Conservation (phyloP, 2,113 vertebrate genomes). For the Mormyrus lacerda region DNA sequence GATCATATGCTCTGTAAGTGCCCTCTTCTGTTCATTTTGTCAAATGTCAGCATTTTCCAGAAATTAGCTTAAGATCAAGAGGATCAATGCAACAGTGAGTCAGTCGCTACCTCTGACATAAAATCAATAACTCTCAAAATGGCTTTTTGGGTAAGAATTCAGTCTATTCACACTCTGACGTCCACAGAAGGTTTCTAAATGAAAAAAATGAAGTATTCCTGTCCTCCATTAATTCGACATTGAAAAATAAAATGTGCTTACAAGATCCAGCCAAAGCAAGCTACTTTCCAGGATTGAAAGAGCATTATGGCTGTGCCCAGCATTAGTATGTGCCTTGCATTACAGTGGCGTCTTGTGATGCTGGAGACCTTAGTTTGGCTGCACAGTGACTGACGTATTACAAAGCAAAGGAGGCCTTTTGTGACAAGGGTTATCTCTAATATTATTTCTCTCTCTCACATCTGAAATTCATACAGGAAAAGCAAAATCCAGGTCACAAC, state of each 20-base stretch:
- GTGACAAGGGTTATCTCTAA: not conserved
- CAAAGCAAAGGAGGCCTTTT: not conserved
- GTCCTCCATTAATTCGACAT: not conserved
- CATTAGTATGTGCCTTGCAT: not conserved
- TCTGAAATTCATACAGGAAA: not conserved
- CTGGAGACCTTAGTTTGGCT: not conserved
- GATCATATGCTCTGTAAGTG: slow-evolving; percentile 53
- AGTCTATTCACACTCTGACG: slow-evolving; percentile 2
- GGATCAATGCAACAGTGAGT: slow-evolving; percentile 45
- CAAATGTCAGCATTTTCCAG: slow-evolving; percentile 42
- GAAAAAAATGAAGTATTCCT: not conserved
- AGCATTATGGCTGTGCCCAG: not conserved
- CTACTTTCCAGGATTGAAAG: not conserved
- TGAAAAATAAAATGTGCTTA: not conserved
- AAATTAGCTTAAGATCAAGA: slow-evolving; percentile 53
- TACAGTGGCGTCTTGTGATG: not conserved
- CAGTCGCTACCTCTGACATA: slow-evolving; percentile 28
- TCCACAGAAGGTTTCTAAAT: not conserved
- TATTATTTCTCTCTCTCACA: not conserved
- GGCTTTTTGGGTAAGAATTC: slow-evolving; percentile 1
- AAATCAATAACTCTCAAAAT: slow-evolving; percentile 54
- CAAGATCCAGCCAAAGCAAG: not conserved
- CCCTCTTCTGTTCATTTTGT: slow-evolving; percentile 45
- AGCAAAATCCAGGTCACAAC: not conserved
- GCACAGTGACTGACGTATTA: not conserved